phyloP scores from a whole-genome alignment of 2,888 invertebrate genomes.

The Fragum fragum region DNA sequence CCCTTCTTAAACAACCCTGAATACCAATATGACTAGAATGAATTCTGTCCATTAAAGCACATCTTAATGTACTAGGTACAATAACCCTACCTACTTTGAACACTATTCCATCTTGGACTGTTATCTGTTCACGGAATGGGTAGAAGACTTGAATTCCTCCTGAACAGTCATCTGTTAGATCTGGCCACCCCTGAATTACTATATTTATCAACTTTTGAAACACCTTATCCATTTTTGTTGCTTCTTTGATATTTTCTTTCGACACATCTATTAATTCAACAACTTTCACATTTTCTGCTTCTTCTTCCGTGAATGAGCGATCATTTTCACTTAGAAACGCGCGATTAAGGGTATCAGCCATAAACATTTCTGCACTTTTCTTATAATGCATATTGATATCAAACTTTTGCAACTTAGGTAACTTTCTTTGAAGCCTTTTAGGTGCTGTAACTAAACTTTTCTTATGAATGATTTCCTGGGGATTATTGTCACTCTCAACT shows the following conservation, averaged over 20 bases:
- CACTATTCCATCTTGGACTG: conserved; percentile 55
- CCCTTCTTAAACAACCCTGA: too few species aligned
- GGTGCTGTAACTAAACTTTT: neutral
- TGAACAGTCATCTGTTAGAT: conserved; percentile 17
- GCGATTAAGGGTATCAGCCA: too few species aligned
- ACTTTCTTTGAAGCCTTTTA: too few species aligned
- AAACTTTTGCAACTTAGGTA: too few species aligned
- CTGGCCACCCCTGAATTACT: conserved; percentile 57
- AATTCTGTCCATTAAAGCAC: conserved; percentile 10
- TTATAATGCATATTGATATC: neutral
- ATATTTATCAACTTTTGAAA: conserved; percentile 36
- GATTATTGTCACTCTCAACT: neutral
- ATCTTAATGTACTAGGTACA: conserved; percentile 31
- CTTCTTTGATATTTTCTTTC: neutral
- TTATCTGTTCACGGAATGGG: conserved; percentile 32
- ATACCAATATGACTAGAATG: too few species aligned
- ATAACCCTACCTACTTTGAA: conserved; percentile 40
- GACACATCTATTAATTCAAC: neutral
- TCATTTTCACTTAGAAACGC: neutral
- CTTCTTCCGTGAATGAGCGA: neutral
- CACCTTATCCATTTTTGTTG: conserved; percentile 43
- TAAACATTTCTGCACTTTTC: neutral
- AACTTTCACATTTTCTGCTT: neutral
- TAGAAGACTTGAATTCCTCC: conserved; percentile 30
- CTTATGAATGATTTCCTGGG: neutral